Conservation (phyloP, 1,140 invertebrate genomes). For the Neotoxoptera formosana region DNA sequence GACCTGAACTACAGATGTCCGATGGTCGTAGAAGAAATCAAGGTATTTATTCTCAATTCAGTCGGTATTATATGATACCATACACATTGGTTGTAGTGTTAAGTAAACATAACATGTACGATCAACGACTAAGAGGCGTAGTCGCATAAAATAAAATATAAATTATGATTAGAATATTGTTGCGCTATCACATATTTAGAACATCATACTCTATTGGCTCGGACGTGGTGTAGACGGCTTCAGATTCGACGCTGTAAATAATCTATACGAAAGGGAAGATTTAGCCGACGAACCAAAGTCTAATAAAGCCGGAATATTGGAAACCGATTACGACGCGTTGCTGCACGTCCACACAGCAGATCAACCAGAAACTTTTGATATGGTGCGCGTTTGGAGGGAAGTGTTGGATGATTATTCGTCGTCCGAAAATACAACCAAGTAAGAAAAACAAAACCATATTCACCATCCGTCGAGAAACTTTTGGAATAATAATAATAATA, state of each 20-base stretch:
- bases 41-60: conserved; percentile 62
- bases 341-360: conserved; percentile 72
- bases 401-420: conserved; percentile 44
- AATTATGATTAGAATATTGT: too few relatives aligned
- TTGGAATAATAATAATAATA: too few relatives aligned
- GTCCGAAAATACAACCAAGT: background rate
- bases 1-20: conserved; percentile 78
- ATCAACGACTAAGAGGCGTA: too few relatives aligned
- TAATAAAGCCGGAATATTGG: background rate
- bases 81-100: too few relatives aligned
- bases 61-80: too few relatives aligned
- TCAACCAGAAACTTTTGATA: conserved; percentile 69
- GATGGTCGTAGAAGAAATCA: conserved; percentile 71
- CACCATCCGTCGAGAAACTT: too few relatives aligned
- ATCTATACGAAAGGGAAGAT: conserved; percentile 65
- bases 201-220: conserved; percentile 71
- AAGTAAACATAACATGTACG: too few relatives aligned
- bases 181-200: conserved; percentile 60
- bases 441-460: background rate
- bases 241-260: conserved; percentile 70
- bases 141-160: too few relatives aligned
- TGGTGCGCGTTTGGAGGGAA: conserved; percentile 64
- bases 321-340: conserved; percentile 47
- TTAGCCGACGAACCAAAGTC: conserved; percentile 63
- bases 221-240: conserved; percentile 76